A percentile compares a stretch with the other conserved stretches of the same genome.
Evolutionary conservation across 2,888 invertebrate genomes (phyloP).

Genomic region (Noctua comes): DNA sequence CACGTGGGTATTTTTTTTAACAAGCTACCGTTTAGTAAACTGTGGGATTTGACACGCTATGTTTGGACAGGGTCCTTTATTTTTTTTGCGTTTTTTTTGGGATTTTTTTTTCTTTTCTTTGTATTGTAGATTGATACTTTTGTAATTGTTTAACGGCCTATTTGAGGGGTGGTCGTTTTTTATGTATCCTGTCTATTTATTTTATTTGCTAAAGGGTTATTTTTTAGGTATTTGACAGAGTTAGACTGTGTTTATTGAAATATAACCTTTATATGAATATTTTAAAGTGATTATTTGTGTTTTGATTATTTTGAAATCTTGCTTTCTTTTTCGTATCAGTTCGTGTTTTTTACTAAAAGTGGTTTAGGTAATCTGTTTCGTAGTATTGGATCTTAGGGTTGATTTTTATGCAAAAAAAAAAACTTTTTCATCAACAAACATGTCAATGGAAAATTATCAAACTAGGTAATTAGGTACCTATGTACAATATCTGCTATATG

Average conservation of each 20-base stretch:
- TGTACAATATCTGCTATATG: constrained; percentile 13
- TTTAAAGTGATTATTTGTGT: not conserved
- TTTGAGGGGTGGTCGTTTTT: constrained; percentile 75
- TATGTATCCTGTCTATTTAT: constrained; percentile 51
- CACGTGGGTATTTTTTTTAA: constrained; percentile 74
- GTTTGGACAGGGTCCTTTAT: constrained; percentile 77
- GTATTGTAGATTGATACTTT: constrained; percentile 77
- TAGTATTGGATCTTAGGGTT: not conserved
- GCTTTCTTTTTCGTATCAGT: not conserved
- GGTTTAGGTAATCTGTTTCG: not conserved
- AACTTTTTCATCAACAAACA: accelerated
- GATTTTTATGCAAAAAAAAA: not conserved
- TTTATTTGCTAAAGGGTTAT: constrained; percentile 36
- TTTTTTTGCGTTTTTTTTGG: constrained; percentile 68
- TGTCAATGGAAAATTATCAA: constrained; percentile 10
- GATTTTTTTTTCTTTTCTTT: constrained; percentile 65
- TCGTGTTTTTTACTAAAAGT: not conserved
- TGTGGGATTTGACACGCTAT: constrained; percentile 84
- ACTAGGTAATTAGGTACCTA: constrained; percentile 23
- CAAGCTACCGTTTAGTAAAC: constrained; percentile 76
- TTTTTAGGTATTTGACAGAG: constrained; percentile 26
- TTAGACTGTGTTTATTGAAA: constrained; percentile 8
- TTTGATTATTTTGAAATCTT: not conserved
- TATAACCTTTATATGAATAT: constrained; percentile 12
- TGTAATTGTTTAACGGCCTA: constrained; percentile 83